Evolutionary conservation across 2,888 invertebrate species (phyloP), one percentile per base, ranked within the genome.

Genomic region (Amiota minor): DNA sequence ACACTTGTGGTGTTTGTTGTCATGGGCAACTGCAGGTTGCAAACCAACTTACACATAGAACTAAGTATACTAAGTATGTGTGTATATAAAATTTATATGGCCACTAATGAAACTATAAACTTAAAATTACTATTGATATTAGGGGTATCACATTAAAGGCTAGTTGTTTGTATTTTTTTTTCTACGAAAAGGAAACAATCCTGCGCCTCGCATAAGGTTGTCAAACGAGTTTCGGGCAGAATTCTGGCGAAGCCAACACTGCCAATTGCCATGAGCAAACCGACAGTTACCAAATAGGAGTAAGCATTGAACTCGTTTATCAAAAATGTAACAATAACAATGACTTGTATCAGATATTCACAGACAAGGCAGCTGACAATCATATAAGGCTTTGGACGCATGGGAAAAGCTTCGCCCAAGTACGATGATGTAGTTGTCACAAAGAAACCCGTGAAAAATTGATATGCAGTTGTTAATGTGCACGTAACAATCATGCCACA

Each of bases 161-260:
- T n/a, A n/a, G n/a, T n/a, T n/a, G n/a, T n/a, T n/a, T n/a, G n/a
- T n/a, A n/a, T n/a, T n/a, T n/a, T n/a, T n/a, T n/a, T n/a, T n/a
- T n/a, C n/a, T n/a, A n/a, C n/a, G n/a, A n/a, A n/a, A n/a, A n/a
- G 49, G 23, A 78, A 78, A 64, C 70, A 69, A 20, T 70, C 59
- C 49, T 78, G 73, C 9, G 76, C 74, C 47, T 74, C 74, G 18
- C 55, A 47, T 47, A 76, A 49, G 0, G 75, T 62, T 6, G 67
- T 75, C 16, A 70, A 73, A 14, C 73, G 59, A 2, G 78, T 78
- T 71, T 76, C 78, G 9, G 78, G 78, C 62, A 78, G 64, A 1
- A 69, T 70, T 18, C 71, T 0, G 18, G 45, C 16, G 50, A 73
- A 71, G 4, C 35, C 9, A 1, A 8, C 4, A 23, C 67, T 46